Conservation (phyloP, 2,888 invertebrate species). For the Phasia obesa region DNA sequence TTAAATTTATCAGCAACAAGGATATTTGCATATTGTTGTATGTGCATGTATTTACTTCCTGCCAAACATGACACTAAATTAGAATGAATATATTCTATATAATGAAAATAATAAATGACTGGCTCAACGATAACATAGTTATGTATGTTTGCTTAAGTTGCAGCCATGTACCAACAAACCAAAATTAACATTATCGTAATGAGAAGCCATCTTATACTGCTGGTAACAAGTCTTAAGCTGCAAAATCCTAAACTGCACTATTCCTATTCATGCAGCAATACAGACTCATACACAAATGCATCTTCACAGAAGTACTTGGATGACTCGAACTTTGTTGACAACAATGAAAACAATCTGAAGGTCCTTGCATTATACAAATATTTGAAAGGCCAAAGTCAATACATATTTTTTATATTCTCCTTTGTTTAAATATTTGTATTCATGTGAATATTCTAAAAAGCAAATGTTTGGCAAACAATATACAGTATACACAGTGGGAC, state of each 20-base stretch:
- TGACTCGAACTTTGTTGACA: constrained; percentile 53
- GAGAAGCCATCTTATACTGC: constrained; percentile 18
- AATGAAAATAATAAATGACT: constrained; percentile 3
- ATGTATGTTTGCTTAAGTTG: too few species aligned
- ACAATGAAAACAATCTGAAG: constrained; percentile 65
- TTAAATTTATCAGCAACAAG: constrained; percentile 44
- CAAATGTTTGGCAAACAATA: constrained; percentile 58
- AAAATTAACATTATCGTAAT: constrained; percentile 31
- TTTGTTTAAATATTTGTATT: not conserved
- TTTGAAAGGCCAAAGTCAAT: constrained; percentile 65
- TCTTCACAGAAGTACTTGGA: not conserved
- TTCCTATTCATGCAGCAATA: not conserved
- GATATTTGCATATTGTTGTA: constrained; percentile 12
- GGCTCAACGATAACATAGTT: not conserved
- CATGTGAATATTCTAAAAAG: constrained; percentile 37
- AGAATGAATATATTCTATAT: constrained; percentile 15
- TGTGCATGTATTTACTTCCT: constrained; percentile 1
- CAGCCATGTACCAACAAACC: not conserved
- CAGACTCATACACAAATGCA: not conserved
- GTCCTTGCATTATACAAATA: constrained; percentile 61
- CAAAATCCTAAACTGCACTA: not conserved
- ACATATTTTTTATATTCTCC: constrained; percentile 13
- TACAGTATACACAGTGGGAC: too few species aligned
- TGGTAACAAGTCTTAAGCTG: constrained; percentile 15
- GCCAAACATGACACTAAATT: constrained; percentile 30